Conservation (phyloP, 2,113 vertebrate species). For the Etheostoma spectabile region DNA sequence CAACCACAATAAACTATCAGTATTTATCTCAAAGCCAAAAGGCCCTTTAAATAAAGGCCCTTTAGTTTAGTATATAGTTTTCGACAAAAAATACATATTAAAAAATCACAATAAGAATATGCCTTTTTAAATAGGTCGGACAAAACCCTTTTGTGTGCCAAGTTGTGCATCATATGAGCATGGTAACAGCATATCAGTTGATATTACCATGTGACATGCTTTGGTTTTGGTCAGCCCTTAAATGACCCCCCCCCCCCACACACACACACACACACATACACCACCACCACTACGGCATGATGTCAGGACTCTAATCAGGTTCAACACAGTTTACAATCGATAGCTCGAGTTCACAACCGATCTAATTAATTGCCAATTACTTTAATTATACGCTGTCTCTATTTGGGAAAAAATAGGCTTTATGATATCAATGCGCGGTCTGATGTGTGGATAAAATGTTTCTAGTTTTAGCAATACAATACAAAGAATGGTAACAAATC, state of each 20-base stretch:
- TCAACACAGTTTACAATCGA: slow-evolving; percentile 72
- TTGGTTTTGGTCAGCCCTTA: slow-evolving; percentile 6
- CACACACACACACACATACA: no score
- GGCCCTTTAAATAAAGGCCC: slow-evolving; percentile 78
- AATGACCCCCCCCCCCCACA: no score
- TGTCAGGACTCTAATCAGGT: slow-evolving; percentile 66
- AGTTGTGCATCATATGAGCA: no score
- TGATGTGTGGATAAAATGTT: slow-evolving; percentile 1
- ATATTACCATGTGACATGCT: background rate
- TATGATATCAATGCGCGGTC: background rate
- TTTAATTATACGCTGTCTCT: slow-evolving; percentile 59
- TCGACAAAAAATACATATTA: background rate
- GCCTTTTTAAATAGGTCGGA: background rate
- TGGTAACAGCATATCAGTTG: no score
- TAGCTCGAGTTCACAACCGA: slow-evolving; percentile 62
- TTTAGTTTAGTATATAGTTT: background rate
- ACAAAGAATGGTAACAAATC: slow-evolving; percentile 3
- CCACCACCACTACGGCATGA: slow-evolving; percentile 31
- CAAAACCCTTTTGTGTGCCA: background rate
- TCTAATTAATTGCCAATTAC: slow-evolving; percentile 80
- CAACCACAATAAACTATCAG: slow-evolving; percentile 92
- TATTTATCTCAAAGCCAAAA: slow-evolving; percentile 87
- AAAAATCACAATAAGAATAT: background rate
- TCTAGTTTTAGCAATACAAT: background rate
- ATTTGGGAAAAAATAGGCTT: slow-evolving; percentile 7